Conservation (phyloP, 2,113 vertebrate species). For the Myanophis thanlyinensis region DNA sequence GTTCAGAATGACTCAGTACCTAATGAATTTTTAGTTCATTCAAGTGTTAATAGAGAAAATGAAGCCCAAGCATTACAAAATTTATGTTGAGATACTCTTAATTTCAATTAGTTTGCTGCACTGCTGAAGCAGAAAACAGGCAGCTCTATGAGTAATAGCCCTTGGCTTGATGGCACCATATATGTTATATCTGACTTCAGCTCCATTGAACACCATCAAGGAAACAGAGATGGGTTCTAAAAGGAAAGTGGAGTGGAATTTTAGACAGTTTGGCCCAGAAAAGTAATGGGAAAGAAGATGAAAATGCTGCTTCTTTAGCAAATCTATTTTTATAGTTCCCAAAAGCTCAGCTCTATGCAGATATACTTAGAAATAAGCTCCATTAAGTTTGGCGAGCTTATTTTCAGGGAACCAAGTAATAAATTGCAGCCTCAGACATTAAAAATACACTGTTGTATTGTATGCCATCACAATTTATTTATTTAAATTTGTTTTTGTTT, state of each 20-base stretch:
- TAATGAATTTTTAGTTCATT: constrained; percentile 56
- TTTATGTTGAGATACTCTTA: constrained; percentile 45
- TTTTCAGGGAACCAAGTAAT: neutral
- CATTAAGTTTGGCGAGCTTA: neutral
- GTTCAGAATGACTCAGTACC: constrained; percentile 28
- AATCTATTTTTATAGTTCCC: neutral
- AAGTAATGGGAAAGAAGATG: neutral
- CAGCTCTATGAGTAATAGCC: constrained; percentile 35
- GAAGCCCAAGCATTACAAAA: constrained; percentile 49
- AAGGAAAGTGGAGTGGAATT: neutral
- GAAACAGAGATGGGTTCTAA: constrained; percentile 18
- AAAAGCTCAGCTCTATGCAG: neutral
- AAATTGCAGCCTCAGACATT: neutral
- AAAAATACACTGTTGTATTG: neutral
- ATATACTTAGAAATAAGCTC: neutral
- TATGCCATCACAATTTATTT: neutral
- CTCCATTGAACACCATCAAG: neutral
- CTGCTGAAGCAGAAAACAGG: constrained; percentile 53
- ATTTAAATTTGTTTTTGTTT: neutral
- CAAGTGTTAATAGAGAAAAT: constrained; percentile 53
- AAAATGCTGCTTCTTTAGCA: neutral
- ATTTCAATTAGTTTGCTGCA: constrained; percentile 57
- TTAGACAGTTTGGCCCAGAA: neutral
- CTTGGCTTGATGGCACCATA: constrained; percentile 31
- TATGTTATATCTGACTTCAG: constrained; percentile 47